Base-by-base conservation (phyloP, 1,140 invertebrate genomes). In the Drosophila mauritiana region DNA sequence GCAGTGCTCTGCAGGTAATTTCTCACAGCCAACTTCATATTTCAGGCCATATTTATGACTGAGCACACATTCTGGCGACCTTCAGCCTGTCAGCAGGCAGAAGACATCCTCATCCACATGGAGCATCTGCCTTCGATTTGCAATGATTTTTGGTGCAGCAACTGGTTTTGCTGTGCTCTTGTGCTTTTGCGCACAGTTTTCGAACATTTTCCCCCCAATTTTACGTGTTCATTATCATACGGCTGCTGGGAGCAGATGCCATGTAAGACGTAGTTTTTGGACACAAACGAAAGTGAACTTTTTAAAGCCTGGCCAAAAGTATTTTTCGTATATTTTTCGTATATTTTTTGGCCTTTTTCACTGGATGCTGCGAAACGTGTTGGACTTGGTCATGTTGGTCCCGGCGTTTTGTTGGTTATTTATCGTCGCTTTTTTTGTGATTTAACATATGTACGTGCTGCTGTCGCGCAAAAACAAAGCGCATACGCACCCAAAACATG, bases 281-380 rank as follows among this genome's bases (percentile, higher is more conserved):
- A 89, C 73, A 89, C 84, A 88, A 88, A 88, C 84, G 84, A 88
- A 88, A 88, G 84, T 83, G 84, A 89, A 89, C 84, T 88, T 88
- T 88, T 86, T 82, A 75, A 84, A 85, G 77, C 58, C 73, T 54
- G 77, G 81, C 57, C 81, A 78, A 79, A 48, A 83, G 73, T 70
- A 76, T 78, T 69, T 88, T 31, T 31, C 31, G 31, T 13, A 37
- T 37, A 7, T 34, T 34, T 5, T 37, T 70, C 80, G 69, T 11
- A 6, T 45, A 6, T 46, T 79, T 54, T 59, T 43, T 51, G 8
- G 53, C 39, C 46, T 53, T 61, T 42, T 15, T 36, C 5, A 51
- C 68, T 62, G 78, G 58, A 55, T 65, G 73, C 61, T 67, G 51
- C 62, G 73, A 89, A 88, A 88, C 83, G 80, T 88, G 83, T 88